phyloP scores from a whole-genome alignment of 2,888 invertebrate genomes.

The Scrobipalpa costella region DNA sequence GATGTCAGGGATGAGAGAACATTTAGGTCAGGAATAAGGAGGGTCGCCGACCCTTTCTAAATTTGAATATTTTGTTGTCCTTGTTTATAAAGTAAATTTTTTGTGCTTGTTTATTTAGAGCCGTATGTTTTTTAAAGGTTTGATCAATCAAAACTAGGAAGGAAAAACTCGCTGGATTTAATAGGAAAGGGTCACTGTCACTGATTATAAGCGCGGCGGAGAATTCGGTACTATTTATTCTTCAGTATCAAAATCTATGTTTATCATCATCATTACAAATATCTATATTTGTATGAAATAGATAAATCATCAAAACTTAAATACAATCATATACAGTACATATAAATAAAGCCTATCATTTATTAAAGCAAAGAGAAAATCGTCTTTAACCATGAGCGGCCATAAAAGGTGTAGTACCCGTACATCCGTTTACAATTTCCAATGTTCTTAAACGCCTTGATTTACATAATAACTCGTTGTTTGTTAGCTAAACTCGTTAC shows the following conservation, averaged over 20 bases:
- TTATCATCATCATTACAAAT: no score
- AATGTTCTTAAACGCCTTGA: slow-evolving; percentile 18
- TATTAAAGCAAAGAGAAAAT: slow-evolving; percentile 10
- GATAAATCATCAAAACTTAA: no score
- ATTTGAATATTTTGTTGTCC: no score
- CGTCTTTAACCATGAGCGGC: slow-evolving; percentile 1
- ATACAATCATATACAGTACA: background rate
- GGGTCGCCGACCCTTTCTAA: background rate
- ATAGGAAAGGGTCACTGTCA: no score
- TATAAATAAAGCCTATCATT: slow-evolving; percentile 10
- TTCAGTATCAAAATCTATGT: no score
- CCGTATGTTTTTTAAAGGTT: background rate
- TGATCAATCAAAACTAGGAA: background rate
- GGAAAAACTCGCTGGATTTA: background rate
- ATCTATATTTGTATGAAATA: no score
- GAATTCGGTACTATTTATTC: no score
- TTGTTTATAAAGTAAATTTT: no score
- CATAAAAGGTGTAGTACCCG: slow-evolving; percentile 16
- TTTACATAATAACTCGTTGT: slow-evolving; percentile 28
- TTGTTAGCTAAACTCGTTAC: slow-evolving; percentile 28
- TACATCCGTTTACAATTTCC: slow-evolving; percentile 25
- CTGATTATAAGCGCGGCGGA: no score
- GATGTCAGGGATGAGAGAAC: slow-evolving; percentile 14
- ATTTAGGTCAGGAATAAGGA: slow-evolving; percentile 10
- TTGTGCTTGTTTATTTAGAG: no score